Evolutionary conservation across 2,797 vertebrate species (phyloP).

Genomic region (Sebastes minor): DNA sequence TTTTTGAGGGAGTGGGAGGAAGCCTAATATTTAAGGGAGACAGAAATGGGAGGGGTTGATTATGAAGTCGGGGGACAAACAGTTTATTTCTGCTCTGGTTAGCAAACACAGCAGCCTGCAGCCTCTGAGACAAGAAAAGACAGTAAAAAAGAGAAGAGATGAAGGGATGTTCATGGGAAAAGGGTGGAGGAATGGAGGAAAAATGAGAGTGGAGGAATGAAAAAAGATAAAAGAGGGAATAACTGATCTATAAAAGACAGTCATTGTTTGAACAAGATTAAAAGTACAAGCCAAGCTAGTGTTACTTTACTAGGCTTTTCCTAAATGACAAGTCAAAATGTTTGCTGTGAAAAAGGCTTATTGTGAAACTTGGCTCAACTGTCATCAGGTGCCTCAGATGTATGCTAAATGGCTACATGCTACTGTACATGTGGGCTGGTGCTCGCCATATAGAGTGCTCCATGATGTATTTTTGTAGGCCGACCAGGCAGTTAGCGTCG

Average conservation of each 20-base stretch:
- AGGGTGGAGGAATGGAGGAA: not conserved
- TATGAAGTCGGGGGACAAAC: constrained; percentile 38
- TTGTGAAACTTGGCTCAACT: not conserved
- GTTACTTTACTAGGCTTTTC: not conserved
- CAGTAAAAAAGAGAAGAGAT: not conserved
- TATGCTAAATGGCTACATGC: not conserved
- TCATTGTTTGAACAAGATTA: not conserved
- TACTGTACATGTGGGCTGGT: not conserved
- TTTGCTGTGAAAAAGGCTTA: not conserved
- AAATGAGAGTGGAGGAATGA: not conserved
- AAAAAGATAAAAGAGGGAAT: not conserved
- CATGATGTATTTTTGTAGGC: too few relatives aligned
- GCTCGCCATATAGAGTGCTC: not conserved
- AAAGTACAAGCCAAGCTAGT: not conserved
- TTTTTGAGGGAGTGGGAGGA: not conserved
- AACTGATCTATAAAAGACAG: not conserved
- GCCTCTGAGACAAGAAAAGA: not conserved
- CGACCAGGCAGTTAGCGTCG: too few relatives aligned
- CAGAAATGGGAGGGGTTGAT: constrained; percentile 5
- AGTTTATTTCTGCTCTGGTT: constrained; percentile 76
- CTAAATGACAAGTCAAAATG: not conserved
- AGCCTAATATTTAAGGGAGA: not conserved
- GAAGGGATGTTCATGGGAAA: not conserved
- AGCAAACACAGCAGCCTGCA: constrained; percentile 49
- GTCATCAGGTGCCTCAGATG: not conserved